Evolutionary conservation across 2,113 vertebrate genomes (phyloP), one percentile per base, ranked within the genome.

Genomic region (Trichechus manatus): DNA sequence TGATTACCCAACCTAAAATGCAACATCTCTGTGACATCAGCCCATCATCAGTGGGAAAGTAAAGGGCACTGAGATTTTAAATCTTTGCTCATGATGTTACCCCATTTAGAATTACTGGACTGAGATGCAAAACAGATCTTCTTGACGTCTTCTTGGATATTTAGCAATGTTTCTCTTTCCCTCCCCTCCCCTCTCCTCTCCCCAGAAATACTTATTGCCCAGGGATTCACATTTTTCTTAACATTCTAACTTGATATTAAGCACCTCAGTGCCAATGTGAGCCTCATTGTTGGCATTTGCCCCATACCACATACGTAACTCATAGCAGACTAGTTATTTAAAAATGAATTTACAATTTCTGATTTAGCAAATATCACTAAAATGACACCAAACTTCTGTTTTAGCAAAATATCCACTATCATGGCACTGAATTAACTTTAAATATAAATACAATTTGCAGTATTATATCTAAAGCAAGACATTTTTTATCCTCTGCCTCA

Each of bases 401-500:
- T 91, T 42, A 81, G 20, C 10, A 89, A 83, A 89, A 63, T 50
- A 85, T 25, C 75, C 85, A 74, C 3, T 83, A 64, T 42, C 39
- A 64, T 14, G 3, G 25, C n/a, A 91, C 31, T 68, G 61, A 39
- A 91, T 95, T 96, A 75, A 63, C 17, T 95, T 84, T 87, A 90
- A 91, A 89, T 83, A 47, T 74, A 91, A 94, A 85, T 63, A 5
- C 23, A 96, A 85, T 95, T 86, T 92, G 13, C 14, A 89, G 2
- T 50, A 6, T 74, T 85, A 27, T 70, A 64, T 77, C 36, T 89
- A 39, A 95, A 93, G 44, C 36, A 89, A 82, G 11, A 61, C 9
- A n/a, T 47, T 25, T 95, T 89, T 78, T 82, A 70, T 79, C n/a
- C 15, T 90, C 47, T 94, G 59, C 50, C 84, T 92, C 83, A 33